Evolutionary conservation across 1,140 invertebrate genomes (phyloP), one percentile per base, ranked within the genome.

Genomic region (Dreissena polymorpha): DNA sequence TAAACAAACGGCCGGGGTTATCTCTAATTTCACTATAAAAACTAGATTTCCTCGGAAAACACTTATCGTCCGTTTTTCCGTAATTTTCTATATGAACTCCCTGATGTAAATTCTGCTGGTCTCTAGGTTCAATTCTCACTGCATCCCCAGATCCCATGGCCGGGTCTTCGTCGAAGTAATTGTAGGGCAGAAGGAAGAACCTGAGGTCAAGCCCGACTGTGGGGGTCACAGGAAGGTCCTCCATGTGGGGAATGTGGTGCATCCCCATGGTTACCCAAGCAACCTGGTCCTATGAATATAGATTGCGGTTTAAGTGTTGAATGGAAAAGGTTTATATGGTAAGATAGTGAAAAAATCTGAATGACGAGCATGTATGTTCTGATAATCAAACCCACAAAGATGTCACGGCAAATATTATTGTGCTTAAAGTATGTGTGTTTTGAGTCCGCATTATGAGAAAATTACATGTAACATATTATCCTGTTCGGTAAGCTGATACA

Each of bases 51-150:
- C 39, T 39, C 60, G 67, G 67, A n/a, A 69, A 27, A 27, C 67
- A 69, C 25, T 69, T 23, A 27, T 69, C 39, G 18, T 69, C 67
- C 25, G 18, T 16, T 16, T 29, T 23, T 23, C 67, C 67, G 67
- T 69, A 69, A 23, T 29, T 23, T 18, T 69, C 16, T 16, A 69
- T 27, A 16, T 69, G 18, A 2, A 69, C 18, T 27, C 67, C 67
- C 25, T 27, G 18, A 23, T 29, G 23, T 63, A 63, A n/a, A 10
- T 2, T 63, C 18, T 63, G 18, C 60, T 63, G 60, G 60, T 63
- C 60, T 23, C 67, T n/a, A n/a, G 67, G 67, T 69, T 97, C 95
- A n/a, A 85, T 53, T 23, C 79, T 86, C 21, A 84, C 77, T 0
- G 88, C 76, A 63, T 89, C 88, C 23, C 73, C 85, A 27, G 90